These are phyloP conservation scores for Scomber colias DNA, from an alignment of 2,113 vertebrate species.

Conservation along the genomic window DNA sequence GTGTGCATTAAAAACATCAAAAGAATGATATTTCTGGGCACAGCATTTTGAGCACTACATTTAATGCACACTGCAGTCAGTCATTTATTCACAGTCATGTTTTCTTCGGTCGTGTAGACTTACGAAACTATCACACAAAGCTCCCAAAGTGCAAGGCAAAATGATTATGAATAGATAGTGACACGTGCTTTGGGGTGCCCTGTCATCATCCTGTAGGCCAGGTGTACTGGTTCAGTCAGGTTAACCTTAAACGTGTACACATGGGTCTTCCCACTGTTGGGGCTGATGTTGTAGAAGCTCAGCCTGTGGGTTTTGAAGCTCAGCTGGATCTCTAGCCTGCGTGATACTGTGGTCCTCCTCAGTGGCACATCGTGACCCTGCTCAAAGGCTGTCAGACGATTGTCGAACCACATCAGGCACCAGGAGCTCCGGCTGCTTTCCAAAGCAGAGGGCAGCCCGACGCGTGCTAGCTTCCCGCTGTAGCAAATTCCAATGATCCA, in stretches of 20 bases:
- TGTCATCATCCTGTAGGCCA: conserved; percentile 87
- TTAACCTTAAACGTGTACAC: conserved; percentile 82
- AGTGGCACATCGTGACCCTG: conserved; percentile 77
- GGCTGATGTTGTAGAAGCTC: conserved; percentile 84
- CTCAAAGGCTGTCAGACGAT: conserved; percentile 85
- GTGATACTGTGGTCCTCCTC: conserved; percentile 76
- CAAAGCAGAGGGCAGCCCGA: conserved; percentile 85
- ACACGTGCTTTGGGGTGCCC: conserved; percentile 77
- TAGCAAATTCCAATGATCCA: conserved; percentile 85
- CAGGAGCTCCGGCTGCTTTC: conserved; percentile 86
- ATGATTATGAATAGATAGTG: conserved; percentile 66
- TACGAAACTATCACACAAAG: background rate
- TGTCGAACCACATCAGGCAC: conserved; percentile 87
- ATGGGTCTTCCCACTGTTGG: conserved; percentile 77
- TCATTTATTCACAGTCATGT: conserved; percentile 3
- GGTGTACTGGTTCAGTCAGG: conserved; percentile 83
- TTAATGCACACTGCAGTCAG: background rate
- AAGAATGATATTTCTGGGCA: background rate
- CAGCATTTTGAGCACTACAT: background rate
- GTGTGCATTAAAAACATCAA: background rate
- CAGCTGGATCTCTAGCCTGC: conserved; percentile 80
- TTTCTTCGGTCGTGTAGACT: background rate
- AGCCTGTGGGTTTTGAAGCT: conserved; percentile 82
- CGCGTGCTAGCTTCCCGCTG: conserved; percentile 78
- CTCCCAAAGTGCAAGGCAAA: background rate